A percentile compares a stretch with the other conserved stretches of the same genome.
Conservation (phyloP, 2,797 vertebrate species). For the Acrossocheilus fasciatus region DNA sequence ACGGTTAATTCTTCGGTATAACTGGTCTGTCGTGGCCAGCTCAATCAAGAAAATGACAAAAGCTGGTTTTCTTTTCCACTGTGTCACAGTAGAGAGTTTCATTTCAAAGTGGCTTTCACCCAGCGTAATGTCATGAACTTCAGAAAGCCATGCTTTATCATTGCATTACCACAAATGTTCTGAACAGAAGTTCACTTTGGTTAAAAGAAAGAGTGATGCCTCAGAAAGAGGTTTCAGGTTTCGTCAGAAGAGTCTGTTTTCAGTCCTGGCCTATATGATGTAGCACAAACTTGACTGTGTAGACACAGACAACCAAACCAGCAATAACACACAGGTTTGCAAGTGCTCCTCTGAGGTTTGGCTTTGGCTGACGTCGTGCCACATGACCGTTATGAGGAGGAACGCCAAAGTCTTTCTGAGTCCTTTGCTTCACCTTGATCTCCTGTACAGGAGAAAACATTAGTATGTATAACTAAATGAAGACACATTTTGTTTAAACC, state of each 20-base stretch:
- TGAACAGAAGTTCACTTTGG: constrained; percentile 39
- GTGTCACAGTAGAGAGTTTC: background rate
- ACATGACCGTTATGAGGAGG: constrained; percentile 82
- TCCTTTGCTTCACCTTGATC: constrained; percentile 92
- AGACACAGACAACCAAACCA: constrained; percentile 95
- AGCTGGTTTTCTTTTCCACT: constrained; percentile 6
- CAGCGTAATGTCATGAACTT: background rate
- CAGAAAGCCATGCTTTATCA: background rate
- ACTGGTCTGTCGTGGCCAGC: constrained; percentile 60
- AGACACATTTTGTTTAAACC: background rate
- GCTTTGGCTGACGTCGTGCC: constrained; percentile 85
- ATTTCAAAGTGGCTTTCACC: background rate
- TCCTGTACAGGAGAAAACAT: constrained; percentile 77
- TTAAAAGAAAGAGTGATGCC: background rate
- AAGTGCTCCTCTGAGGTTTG: constrained; percentile 91
- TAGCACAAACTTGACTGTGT: constrained; percentile 96
- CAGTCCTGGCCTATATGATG: constrained; percentile 98
- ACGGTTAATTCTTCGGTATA: constrained; percentile 71
- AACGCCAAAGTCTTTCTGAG: constrained; percentile 85
- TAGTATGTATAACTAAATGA: background rate
- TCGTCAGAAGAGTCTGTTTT: constrained; percentile 66
- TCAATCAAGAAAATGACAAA: constrained; percentile 47
- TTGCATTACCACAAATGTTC: constrained; percentile 5
- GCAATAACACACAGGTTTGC: constrained; percentile 98
- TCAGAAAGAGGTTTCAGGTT: constrained; percentile 6